Base-by-base conservation (phyloP, 2,888 invertebrate genomes). In the Pardosa pseudoannulata region DNA sequence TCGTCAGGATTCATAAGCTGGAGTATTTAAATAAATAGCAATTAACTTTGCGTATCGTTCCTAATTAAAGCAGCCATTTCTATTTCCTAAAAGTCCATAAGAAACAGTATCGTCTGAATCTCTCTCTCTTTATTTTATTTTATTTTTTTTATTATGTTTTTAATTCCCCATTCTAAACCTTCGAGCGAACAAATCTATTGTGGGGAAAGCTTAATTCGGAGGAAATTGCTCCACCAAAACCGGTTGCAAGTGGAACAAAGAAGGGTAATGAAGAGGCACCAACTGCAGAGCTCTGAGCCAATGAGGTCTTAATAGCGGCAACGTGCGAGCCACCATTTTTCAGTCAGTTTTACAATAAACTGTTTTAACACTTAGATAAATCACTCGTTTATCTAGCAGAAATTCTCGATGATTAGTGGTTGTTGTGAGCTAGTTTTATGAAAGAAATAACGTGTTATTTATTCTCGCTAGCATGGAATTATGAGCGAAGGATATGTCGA, bases 1-100 rank as follows among this genome's bases (percentile, higher is more conserved):
- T 50, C 78, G 70, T 78, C 78, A 79, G 72, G 72, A 79, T 72
- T 64, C 31, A 64, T 64, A 72, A 72, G 72, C 72, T 79, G 65
- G 72, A 72, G 79, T 72, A 65, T 79, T 79, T 79, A 79, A 36
- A 36, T 36, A 9, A 9, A 5, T 31, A 27, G 56, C 79, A 72
- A 72, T 79, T 79, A 79, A 79, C 72, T 79, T 72, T 72, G 71
- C 65, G 46, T 72, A 39, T 64, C 36, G 39, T 72, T 62, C n/a
- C 72, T 79, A 79, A 79, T 79, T 73, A 80, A 73, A 80, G 16
- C 2, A 2, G 16, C 46, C 46, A 46, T 9, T 46, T 16, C 46
- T 16, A 16, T 46, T 6, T 36, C 2, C 16, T 16, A 46, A 46
- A 16, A 46, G 16, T 16, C 5, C 16, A 6, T 2, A 46, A 6